Percentiles rank a stretch among this genome's conserved stretches.
Evolutionary conservation across 53 echinoderm and acorn worm species (phyloP).

Genomic region (Echinometra lucunter): DNA sequence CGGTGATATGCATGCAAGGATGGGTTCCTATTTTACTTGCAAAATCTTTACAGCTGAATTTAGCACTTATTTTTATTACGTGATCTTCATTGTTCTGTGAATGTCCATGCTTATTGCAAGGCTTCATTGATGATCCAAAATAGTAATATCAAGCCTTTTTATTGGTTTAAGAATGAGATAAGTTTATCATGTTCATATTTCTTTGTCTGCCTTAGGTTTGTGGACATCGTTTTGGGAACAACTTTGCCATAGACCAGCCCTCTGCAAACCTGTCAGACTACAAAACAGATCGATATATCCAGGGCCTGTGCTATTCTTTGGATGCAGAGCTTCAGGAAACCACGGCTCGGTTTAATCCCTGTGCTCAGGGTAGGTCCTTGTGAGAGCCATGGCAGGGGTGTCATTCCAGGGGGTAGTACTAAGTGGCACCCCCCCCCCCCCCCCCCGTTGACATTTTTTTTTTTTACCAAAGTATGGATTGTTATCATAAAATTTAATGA

Average conservation of each 20-base stretch:
- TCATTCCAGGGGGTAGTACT: neutral
- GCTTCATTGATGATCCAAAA: too few relatives aligned
- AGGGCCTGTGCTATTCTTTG: constrained; percentile 43
- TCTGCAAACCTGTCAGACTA: neutral
- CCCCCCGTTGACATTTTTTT: neutral
- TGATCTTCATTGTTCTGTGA: neutral
- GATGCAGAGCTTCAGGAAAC: neutral
- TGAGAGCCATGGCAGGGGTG: neutral
- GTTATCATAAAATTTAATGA: neutral
- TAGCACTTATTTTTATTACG: too few relatives aligned
- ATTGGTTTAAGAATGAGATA: too few relatives aligned
- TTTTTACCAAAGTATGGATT: neutral
- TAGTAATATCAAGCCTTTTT: too few relatives aligned
- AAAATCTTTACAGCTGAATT: neutral
- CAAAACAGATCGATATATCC: constrained; percentile 16
- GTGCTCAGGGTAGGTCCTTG: constrained; percentile 27
- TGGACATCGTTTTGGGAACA: constrained; percentile 49
- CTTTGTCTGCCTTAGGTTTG: constrained; percentile 38
- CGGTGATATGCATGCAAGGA: too few relatives aligned
- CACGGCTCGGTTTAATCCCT: constrained; percentile 23
- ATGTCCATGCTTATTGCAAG: neutral
- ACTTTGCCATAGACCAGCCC: neutral
- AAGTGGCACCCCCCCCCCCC: too few relatives aligned
- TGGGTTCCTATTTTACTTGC: neutral
- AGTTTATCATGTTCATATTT: neutral